A percentile compares a stretch with the other conserved stretches of the same genome.
Conservation (phyloP, 2,888 invertebrate genomes). For the Eucera pruinosa region DNA sequence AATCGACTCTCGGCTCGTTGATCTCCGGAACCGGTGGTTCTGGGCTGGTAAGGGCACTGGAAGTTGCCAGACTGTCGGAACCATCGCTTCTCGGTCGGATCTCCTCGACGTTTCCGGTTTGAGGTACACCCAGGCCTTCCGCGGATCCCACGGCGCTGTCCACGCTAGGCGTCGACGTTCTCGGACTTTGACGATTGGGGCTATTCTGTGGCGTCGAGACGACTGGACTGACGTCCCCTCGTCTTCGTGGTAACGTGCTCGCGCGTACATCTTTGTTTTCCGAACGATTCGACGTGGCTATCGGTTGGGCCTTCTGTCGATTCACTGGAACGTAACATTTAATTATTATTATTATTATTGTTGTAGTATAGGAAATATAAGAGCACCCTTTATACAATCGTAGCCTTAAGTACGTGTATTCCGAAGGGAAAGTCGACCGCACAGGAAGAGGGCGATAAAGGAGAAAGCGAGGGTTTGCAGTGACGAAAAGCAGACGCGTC, state of each 20-base stretch:
- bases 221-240: slow-evolving; percentile 81
- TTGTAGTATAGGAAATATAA: too few species aligned
- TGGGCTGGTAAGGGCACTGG: slow-evolving; percentile 86
- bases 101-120: slow-evolving; percentile 71
- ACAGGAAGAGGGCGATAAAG: too few species aligned
- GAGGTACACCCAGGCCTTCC: slow-evolving; percentile 84
- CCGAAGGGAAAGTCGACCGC: too few species aligned
- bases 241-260: slow-evolving; percentile 82
- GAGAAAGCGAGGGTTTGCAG: too few species aligned
- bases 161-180: slow-evolving; percentile 86
- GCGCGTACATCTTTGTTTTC: slow-evolving; percentile 78
- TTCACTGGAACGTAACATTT: slow-evolving; percentile 62
- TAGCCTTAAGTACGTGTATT: too few species aligned
- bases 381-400: too few species aligned
- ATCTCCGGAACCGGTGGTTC: slow-evolving; percentile 85
- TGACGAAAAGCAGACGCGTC: too few species aligned
- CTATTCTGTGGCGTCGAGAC: slow-evolving; percentile 81
- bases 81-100: slow-evolving; percentile 84
- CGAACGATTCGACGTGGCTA: slow-evolving; percentile 68
- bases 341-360: neutral
- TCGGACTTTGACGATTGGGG: slow-evolving; percentile 77
- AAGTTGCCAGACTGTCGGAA: slow-evolving; percentile 85
- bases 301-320: slow-evolving; percentile 74
- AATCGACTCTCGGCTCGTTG: slow-evolving; percentile 83
- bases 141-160: slow-evolving; percentile 88